These are phyloP conservation scores for Amblyornis subalaris DNA, from an alignment of 2,113 vertebrate genomes.

Conservation along the genomic window DNA sequence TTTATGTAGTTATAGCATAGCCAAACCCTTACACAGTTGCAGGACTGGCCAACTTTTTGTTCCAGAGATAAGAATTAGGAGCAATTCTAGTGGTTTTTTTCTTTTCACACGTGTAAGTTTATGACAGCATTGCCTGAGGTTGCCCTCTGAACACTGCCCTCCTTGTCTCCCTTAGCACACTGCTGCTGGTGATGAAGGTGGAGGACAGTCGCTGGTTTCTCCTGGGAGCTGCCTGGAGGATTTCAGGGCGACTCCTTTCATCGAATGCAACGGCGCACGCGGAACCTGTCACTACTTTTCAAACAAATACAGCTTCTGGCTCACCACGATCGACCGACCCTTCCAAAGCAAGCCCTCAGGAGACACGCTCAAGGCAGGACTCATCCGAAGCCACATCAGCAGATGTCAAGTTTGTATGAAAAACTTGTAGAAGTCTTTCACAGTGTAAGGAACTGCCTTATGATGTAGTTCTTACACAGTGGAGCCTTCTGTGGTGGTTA, in stretches of 20 bases:
- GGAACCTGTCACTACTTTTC: conserved; percentile 97
- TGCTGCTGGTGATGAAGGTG: conserved; percentile 90
- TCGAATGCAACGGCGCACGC: conserved; percentile 92
- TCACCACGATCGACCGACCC: conserved; percentile 81
- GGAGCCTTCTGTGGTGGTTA: not conserved
- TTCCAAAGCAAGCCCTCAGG: conserved; percentile 81
- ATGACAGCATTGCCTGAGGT: not conserved
- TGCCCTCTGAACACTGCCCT: not conserved
- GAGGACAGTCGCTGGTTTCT: conserved; percentile 92
- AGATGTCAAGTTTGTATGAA: conserved; percentile 99
- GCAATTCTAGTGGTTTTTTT: not conserved
- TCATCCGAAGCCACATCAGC: conserved; percentile 91
- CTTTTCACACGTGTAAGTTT: not conserved
- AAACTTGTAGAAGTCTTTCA: conserved; percentile 81
- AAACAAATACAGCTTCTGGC: conserved; percentile 98
- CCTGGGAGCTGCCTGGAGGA: conserved; percentile 97
- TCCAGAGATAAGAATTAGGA: not conserved
- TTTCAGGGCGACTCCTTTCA: conserved; percentile 94
- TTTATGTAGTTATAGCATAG: not conserved
- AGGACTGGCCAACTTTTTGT: not conserved
- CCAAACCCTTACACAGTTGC: not conserved
- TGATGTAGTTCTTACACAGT: not conserved
- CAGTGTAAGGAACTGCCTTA: not conserved
- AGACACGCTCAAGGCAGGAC: conserved; percentile 93
- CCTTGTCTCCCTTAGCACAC: conserved; percentile 82